Base-by-base conservation (phyloP, 2,113 vertebrate species). In the Syngnathoides biaculeatus region DNA sequence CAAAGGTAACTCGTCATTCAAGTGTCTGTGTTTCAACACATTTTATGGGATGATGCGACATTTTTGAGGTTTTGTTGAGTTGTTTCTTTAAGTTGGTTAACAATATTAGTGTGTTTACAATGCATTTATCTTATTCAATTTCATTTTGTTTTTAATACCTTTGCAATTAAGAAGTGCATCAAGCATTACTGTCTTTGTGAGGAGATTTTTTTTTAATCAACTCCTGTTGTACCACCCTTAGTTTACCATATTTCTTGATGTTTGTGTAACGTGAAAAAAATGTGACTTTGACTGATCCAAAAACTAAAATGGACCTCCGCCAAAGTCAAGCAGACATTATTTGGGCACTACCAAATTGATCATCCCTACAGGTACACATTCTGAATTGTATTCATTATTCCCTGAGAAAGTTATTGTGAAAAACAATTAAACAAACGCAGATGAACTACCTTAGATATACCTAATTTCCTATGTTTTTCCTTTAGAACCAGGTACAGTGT, bases 401-500 rank as follows among this genome's bases (percentile, higher is more conserved):
- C 13, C 42, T 15, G 19, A 19, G 47, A 48, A 48, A 0, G 2
- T 20, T 17, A 19, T 20, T 48, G 47, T 8, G n/a, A n/a, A n/a
- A n/a, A n/a, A n/a, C n/a, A n/a, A n/a, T n/a, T n/a, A n/a, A n/a
- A n/a, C n/a, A n/a, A n/a, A n/a, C n/a, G n/a, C n/a, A n/a, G n/a
- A 47, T 43, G 13, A 3, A 43, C 17, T 5, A 5, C 19, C 9
- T n/a, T 50, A 20, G 20, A 50, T 52, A n/a, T 20, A 45, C 50
- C 39, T 52, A 17, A 22, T 15, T 38, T 27, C 14, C 26, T 40
- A 12, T 39, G 14, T 10, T 8, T 64, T 4, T 63, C 3, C 66
- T 78, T 48, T 64, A 93, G 93, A 93, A 68, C 30, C 77, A 0
- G 82, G 83, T 0, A 79, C 83, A 0, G 78, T 92, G 68, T 93